phyloP scores from a whole-genome alignment of 2,113 vertebrate species.

The Dolichotis patagonum region DNA sequence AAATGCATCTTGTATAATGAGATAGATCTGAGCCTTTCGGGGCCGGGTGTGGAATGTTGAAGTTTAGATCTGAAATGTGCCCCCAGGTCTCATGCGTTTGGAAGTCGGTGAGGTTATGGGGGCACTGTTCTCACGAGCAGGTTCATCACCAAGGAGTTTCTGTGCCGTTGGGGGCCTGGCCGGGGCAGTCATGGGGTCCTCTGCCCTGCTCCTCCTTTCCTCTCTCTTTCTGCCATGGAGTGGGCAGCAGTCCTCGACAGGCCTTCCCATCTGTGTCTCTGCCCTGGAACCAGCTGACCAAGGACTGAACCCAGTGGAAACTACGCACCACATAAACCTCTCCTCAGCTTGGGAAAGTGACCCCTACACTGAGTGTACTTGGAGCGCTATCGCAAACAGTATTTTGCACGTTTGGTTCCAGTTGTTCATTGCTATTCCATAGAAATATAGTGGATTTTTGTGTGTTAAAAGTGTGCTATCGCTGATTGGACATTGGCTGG shows the following conservation, averaged over 20 bases:
- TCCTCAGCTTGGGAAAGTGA: not conserved
- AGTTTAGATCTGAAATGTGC: not conserved
- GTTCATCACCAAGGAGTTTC: not conserved
- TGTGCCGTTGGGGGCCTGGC: not conserved
- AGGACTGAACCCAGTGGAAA: not conserved
- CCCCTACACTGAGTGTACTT: not conserved
- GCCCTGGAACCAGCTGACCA: not conserved
- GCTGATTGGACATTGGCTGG: not conserved
- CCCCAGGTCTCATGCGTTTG: not conserved
- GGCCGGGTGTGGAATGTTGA: not conserved
- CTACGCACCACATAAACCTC: not conserved
- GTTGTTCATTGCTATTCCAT: not conserved
- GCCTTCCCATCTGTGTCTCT: not conserved
- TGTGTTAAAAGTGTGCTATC: not conserved
- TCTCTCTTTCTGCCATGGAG: not conserved
- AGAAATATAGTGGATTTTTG: not conserved
- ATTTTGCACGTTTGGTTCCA: not conserved
- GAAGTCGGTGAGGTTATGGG: not conserved
- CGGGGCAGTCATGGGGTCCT: not conserved
- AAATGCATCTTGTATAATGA: not conserved
- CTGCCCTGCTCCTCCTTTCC: too few species aligned
- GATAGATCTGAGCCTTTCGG: not conserved
- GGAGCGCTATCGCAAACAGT: too few species aligned
- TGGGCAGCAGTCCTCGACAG: not conserved
- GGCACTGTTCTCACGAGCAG: not conserved